Base-by-base conservation (phyloP, 2,113 vertebrate species). In the Paratilapia polleni region DNA sequence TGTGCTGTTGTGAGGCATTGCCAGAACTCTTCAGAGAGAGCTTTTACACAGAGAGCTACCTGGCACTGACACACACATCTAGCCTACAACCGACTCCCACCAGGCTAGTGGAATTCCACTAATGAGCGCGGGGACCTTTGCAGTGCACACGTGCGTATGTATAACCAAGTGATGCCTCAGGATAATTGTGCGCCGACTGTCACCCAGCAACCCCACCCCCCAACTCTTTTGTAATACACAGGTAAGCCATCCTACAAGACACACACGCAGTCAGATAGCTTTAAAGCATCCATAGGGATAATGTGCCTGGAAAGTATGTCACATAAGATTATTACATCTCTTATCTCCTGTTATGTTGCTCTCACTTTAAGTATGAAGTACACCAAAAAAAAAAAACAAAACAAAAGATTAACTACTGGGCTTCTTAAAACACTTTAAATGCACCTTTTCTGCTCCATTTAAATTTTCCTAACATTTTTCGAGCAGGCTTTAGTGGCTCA, bases 61-160 rank as follows among this genome's bases (percentile, higher is more conserved):
- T 92, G 92, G 86, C 85, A 85, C 57, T 31, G 66, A 84, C 91
- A 90, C 81, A 81, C 86, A 86, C 83, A 87, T 66, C 61, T 77
- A 84, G 59, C 62, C 77, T 59, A 41, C 47, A 15, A 81, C 66
- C 57, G 54, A 84, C 82, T 91, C 91, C 88, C 87, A 85, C 19
- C 85, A 87, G 88, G 81, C 79, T 61, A 15, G 70, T 60, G 80
- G 88, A 92, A 84, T 91, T 80, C 82, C 81, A 86, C 91, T 94
- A 93, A 95, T 94, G 93, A 94, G 93, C 83, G 5, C 68, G 2
- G 88, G 83, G 89, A 89, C 82, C 77, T 80, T 86, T 83, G 56
- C 80, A 24, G 77, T 68, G 76, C 78, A 58, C 57, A 10, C 58
- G 83, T 76, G 49, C 26, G n/a, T 17, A 64, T 64, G 74, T 77